Evolutionary conservation across 2,888 invertebrate species (phyloP).

Genomic region (Elmis aenea): DNA sequence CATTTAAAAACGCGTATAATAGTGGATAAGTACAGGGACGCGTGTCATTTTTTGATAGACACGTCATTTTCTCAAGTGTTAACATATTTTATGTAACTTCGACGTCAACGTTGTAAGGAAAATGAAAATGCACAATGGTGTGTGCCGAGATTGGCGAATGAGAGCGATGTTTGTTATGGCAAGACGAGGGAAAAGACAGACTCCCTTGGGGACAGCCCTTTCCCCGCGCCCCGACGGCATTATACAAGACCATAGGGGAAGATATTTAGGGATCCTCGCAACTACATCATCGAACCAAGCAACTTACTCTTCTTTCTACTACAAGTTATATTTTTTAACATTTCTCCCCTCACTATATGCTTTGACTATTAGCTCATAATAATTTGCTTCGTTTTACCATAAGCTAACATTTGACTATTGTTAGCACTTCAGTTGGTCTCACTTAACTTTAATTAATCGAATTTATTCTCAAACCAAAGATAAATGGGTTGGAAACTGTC

Average conservation of each 20-base stretch:
- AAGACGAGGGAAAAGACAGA: constrained; percentile 54
- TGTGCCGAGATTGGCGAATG: constrained; percentile 43
- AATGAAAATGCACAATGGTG: constrained; percentile 41
- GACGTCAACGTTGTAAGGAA: constrained; percentile 30
- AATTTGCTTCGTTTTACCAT: too few species aligned
- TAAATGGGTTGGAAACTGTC: too few species aligned
- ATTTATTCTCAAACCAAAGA: too few species aligned
- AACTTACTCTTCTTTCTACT: constrained; percentile 21
- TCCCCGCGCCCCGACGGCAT: constrained; percentile 39
- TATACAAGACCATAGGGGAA: constrained; percentile 40
- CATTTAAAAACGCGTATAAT: too few species aligned
- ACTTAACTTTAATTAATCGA: too few species aligned
- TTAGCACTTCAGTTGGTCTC: too few species aligned
- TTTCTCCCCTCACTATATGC: not conserved
- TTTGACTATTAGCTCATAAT: too few species aligned
- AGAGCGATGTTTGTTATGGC: constrained; percentile 44
- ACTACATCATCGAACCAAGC: constrained; percentile 41
- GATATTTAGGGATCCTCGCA: constrained; percentile 44
- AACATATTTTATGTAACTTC: constrained; percentile 31
- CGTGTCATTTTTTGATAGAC: too few species aligned
- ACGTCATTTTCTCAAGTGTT: constrained; percentile 33
- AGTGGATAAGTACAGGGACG: too few species aligned
- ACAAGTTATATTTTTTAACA: constrained; percentile 1
- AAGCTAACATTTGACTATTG: too few species aligned
- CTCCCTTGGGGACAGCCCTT: constrained; percentile 56